Conservation (phyloP, 1,140 invertebrate species). For the Procambarus clarkii region DNA sequence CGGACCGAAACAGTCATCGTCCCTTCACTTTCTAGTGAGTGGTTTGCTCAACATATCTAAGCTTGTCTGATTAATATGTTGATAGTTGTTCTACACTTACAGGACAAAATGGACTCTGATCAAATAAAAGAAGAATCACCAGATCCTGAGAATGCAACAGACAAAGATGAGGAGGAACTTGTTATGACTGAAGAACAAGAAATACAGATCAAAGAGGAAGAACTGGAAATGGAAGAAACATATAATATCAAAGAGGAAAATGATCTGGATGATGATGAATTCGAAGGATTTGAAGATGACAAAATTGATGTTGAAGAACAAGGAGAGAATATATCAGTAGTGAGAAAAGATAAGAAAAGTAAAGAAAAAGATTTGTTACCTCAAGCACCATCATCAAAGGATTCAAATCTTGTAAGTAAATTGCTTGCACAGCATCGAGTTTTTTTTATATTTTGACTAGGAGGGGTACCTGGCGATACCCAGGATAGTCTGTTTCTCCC, state of each 20-base stretch:
- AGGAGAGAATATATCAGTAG: neutral
- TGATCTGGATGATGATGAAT: neutral
- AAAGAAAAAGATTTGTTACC: neutral
- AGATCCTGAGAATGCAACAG: neutral
- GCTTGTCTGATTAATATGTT: neutral
- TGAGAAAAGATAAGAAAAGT: neutral
- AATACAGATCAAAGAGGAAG: neutral
- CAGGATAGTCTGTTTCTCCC: too few species aligned
- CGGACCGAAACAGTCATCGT: too few species aligned
- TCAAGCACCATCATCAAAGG: slow-evolving; percentile 15
- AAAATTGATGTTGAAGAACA: slow-evolving; percentile 19
- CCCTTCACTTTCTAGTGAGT: too few species aligned
- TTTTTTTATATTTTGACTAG: neutral
- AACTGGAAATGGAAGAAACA: neutral
- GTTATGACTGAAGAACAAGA: neutral
- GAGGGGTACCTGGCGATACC: too few species aligned
- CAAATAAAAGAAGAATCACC: neutral
- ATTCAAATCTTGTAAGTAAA: slow-evolving; percentile 36
- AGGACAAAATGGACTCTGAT: neutral
- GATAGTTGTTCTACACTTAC: neutral
- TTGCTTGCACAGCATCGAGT: neutral
- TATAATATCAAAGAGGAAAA: neutral
- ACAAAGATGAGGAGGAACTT: neutral
- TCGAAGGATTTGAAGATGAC: slow-evolving; percentile 19
- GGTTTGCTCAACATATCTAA: too few species aligned